Conservation (phyloP, 2,888 invertebrate genomes). For the Norana najaformis region DNA sequence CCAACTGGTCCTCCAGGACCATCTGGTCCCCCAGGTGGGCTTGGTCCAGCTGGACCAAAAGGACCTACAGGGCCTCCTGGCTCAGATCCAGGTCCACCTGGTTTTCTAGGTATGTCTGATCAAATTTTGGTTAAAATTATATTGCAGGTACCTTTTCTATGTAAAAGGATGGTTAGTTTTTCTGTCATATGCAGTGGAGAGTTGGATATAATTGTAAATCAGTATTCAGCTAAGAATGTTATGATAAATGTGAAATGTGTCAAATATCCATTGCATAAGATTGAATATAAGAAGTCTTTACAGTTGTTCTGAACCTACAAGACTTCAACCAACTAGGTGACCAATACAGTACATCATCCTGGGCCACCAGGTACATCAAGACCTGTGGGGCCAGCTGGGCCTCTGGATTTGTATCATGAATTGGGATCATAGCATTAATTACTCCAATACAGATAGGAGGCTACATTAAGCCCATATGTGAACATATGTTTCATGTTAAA, state of each 20-base stretch:
- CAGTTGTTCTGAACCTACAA: neutral
- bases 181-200: neutral
- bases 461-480: neutral
- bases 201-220: neutral
- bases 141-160: neutral
- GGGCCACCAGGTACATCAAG: neutral
- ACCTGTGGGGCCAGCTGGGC: too few species aligned
- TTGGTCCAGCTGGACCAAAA: constrained; percentile 52
- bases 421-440: neutral
- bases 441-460: neutral
- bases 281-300: neutral
- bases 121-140: neutral
- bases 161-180: neutral
- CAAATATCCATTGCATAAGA: neutral
- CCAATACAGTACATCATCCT: neutral
- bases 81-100: constrained; percentile 24
- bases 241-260: neutral
- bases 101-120: constrained; percentile 19
- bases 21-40: constrained; percentile 26
- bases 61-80: constrained; percentile 30
- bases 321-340: neutral
- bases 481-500: neutral
- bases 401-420: too few species aligned
- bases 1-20: constrained; percentile 31
- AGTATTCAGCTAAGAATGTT: neutral